Percentiles rank a stretch among this genome's conserved stretches.
Conservation (phyloP, 2,888 invertebrate species). For the Temnothorax ravouxi region DNA sequence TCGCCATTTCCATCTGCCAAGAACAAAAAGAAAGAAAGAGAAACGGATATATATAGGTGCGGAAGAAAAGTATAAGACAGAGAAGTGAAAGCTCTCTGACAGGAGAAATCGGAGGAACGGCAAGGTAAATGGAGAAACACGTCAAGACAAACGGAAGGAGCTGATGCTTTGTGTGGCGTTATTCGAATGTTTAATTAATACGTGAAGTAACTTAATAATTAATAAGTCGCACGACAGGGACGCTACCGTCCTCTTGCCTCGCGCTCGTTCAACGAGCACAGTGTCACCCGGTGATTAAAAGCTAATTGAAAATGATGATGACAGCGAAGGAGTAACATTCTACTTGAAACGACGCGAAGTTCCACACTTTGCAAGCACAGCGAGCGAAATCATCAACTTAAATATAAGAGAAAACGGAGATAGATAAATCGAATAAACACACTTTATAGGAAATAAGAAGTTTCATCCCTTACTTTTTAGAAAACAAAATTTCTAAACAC, state of each 20-base stretch:
- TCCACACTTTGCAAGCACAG: slow-evolving; percentile 62
- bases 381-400: slow-evolving; percentile 19
- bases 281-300: slow-evolving; percentile 81
- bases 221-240: slow-evolving; percentile 78
- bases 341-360: slow-evolving; percentile 80
- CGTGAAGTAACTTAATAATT: slow-evolving; percentile 81
- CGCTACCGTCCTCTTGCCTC: slow-evolving; percentile 3
- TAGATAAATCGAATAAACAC: neutral
- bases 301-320: slow-evolving; percentile 85
- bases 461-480: neutral
- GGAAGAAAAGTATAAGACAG: slow-evolving; percentile 40
- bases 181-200: slow-evolving; percentile 83
- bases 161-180: slow-evolving; percentile 74
- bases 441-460: neutral
- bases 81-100: neutral
- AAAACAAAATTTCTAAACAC: neutral
- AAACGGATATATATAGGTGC: slow-evolving; percentile 30
- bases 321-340: slow-evolving; percentile 79
- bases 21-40: slow-evolving; percentile 38
- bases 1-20: slow-evolving; percentile 69
- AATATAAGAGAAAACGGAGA: neutral
- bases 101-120: slow-evolving; percentile 48
- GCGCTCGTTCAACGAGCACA: slow-evolving; percentile 67
- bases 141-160: slow-evolving; percentile 43
- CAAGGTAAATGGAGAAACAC: slow-evolving; percentile 69